Percentiles rank a stretch among this genome's conserved stretches.
Evolutionary conservation across 2,797 vertebrate species (phyloP).

Genomic region (Agapornis canus): DNA sequence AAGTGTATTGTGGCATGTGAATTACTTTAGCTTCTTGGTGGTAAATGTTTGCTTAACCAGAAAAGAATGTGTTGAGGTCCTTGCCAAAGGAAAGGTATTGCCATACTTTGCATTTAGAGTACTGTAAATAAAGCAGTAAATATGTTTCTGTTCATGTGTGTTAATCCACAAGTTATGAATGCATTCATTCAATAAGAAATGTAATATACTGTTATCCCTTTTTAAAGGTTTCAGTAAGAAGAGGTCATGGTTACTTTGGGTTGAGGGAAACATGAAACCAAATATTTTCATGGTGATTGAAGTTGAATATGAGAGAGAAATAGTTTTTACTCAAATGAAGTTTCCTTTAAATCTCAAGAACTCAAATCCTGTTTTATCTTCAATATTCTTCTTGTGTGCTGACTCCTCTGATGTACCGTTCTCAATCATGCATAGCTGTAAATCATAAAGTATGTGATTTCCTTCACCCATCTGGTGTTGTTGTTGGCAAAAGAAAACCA

Average conservation of each 20-base stretch:
- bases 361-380: constrained; percentile 22
- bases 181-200: constrained; percentile 42
- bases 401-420: neutral
- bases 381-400: neutral
- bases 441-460: neutral
- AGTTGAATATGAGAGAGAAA: constrained; percentile 44
- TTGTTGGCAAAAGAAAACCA: neutral
- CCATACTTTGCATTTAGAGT: constrained; percentile 49
- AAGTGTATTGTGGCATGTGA: constrained; percentile 72
- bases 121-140: constrained; percentile 68
- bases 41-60: constrained; percentile 70
- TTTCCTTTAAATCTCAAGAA: constrained; percentile 39
- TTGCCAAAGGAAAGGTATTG: constrained; percentile 61
- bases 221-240: constrained; percentile 54
- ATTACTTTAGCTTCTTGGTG: constrained; percentile 68
- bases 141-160: constrained; percentile 53
- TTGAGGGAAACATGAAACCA: constrained; percentile 62
- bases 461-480: neutral
- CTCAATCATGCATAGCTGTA: constrained; percentile 9
- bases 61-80: constrained; percentile 63
- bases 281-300: constrained; percentile 66
- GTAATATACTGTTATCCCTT: constrained; percentile 39
- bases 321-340: constrained; percentile 30
- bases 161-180: constrained; percentile 51
- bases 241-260: constrained; percentile 51